Conservation (phyloP, 2,888 invertebrate species). For the Maniola hyperantus region DNA sequence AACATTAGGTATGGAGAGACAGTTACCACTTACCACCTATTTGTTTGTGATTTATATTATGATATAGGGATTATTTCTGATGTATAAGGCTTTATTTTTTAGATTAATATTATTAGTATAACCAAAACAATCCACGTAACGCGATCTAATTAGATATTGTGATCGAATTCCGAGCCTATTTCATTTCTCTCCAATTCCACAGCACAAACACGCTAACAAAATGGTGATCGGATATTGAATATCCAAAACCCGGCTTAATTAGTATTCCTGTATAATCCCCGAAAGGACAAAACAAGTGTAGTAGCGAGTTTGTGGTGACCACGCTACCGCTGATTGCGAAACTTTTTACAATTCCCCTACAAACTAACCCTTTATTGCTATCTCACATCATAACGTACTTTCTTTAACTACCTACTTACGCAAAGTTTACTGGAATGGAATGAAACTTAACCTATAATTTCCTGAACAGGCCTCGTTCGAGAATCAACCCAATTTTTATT, state of each 20-base stretch:
- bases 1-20: no score
- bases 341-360: no score
- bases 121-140: neutral
- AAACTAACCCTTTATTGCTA: no score
- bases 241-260: constrained; percentile 26
- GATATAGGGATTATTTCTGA: no score
- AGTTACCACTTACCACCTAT: no score
- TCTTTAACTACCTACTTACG: no score
- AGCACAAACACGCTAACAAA: constrained; percentile 10
- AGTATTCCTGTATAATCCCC: constrained; percentile 24
- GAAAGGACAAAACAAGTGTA: constrained; percentile 9
- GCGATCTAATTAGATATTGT: neutral
- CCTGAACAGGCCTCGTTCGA: no score
- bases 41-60: no score
- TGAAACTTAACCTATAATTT: no score
- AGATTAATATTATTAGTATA: neutral
- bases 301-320: constrained; percentile 5
- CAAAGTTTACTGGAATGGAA: no score
- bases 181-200: neutral
- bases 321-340: neutral
- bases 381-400: no score
- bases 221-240: constrained; percentile 25
- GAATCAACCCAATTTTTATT: no score
- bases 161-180: neutral
- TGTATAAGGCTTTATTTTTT: neutral